phyloP scores from a whole-genome alignment of 1,140 invertebrate species.

The Drosophila pandora region DNA sequence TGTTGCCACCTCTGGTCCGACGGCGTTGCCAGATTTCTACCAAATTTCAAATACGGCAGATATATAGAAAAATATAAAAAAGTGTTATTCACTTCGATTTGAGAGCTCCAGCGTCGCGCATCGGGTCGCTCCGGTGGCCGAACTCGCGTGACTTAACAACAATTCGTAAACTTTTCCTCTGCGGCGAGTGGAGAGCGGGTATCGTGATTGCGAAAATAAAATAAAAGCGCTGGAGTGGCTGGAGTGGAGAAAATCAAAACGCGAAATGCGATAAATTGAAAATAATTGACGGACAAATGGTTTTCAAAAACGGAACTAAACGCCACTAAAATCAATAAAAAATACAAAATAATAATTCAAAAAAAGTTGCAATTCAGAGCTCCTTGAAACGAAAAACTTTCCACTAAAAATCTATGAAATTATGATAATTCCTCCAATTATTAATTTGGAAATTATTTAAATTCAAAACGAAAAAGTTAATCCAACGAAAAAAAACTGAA shows the following conservation, averaged over 20 bases:
- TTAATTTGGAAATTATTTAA: constrained; percentile 48
- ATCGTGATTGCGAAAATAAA: constrained; percentile 1
- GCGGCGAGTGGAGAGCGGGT: constrained; percentile 8
- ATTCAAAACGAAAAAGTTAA: constrained; percentile 45
- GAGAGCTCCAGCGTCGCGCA: constrained; percentile 60
- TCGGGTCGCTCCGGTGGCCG: constrained; percentile 59
- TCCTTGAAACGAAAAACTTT: constrained; percentile 21
- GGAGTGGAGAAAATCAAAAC: not conserved
- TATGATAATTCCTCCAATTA: constrained; percentile 16
- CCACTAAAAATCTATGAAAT: constrained; percentile 19
- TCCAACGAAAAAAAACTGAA: constrained; percentile 23
- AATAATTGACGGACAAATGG: not conserved
- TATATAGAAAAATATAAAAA: constrained; percentile 1
- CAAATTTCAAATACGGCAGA: constrained; percentile 49
- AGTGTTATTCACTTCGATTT: constrained; percentile 70
- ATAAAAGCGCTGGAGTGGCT: not conserved
- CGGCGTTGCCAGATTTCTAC: constrained; percentile 36
- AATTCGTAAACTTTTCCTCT: constrained; percentile 49
- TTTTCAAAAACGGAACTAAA: not conserved
- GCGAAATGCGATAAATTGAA: not conserved
- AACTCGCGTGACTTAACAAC: constrained; percentile 28
- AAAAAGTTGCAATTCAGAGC: not conserved
- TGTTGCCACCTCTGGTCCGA: not conserved
- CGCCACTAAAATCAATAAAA: not conserved
- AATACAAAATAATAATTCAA: not conserved